These are phyloP conservation scores for Pterobdella sp. DNA, from an alignment of 2,888 invertebrate species.

Conservation along the genomic window DNA sequence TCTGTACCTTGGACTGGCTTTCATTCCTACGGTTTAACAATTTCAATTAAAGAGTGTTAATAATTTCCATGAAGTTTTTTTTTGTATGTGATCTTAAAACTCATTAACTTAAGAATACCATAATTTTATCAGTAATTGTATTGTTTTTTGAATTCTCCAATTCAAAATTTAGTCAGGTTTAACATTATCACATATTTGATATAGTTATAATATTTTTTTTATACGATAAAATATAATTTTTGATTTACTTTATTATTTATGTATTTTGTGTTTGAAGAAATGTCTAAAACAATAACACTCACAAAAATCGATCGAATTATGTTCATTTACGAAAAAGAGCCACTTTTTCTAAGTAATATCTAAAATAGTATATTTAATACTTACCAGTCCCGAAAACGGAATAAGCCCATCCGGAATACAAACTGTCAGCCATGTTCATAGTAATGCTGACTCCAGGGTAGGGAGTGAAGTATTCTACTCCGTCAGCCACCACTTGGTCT, in stretches of 20 bases:
- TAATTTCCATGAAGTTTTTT: not conserved
- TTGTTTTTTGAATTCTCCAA: no score
- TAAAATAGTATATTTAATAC: not conserved
- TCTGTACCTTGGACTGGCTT: constrained; percentile 39
- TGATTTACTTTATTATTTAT: no score
- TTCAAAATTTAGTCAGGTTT: no score
- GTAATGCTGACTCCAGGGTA: constrained; percentile 39
- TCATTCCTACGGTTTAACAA: constrained; percentile 37
- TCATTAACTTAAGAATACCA: not conserved
- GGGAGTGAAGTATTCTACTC: constrained; percentile 40
- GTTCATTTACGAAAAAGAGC: no score
- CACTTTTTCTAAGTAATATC: no score
- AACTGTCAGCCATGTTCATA: constrained; percentile 40
- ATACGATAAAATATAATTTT: no score
- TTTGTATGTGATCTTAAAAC: no score
- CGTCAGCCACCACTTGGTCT: constrained; percentile 43
- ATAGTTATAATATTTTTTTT: no score
- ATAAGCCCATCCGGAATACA: constrained; percentile 38
- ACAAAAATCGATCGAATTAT: no score
- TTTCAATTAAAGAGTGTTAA: not conserved
- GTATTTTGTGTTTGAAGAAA: no score
- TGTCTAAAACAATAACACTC: no score
- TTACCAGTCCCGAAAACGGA: constrained; percentile 39
- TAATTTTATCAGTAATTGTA: not conserved
- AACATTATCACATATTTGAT: no score